These are phyloP conservation scores for Alectoris magna DNA, from an alignment of 2,797 vertebrate genomes.

Conservation along the genomic window DNA sequence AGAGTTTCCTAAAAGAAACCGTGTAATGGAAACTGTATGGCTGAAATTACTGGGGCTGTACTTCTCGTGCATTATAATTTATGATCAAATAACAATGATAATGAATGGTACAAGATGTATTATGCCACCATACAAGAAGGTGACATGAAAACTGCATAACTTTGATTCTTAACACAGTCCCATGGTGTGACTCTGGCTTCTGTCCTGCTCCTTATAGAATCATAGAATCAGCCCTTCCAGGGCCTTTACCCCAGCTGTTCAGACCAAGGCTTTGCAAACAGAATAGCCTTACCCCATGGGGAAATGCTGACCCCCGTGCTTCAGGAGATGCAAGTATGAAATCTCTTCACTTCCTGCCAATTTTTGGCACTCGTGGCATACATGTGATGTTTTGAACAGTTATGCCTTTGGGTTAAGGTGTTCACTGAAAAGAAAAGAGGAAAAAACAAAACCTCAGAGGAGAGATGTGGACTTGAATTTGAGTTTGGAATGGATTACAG, in stretches of 20 bases:
- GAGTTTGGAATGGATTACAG: conserved; percentile 70
- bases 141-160: background rate
- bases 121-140: background rate
- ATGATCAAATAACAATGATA: background rate
- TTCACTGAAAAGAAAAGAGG: conserved; percentile 58
- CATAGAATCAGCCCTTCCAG: background rate
- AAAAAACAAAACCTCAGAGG: conserved; percentile 35
- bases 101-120: background rate
- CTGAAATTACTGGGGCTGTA: background rate
- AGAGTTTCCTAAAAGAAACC: background rate
- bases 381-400: conserved; percentile 28
- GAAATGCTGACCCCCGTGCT: conserved; percentile 35
- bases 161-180: background rate
- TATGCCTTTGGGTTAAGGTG: conserved; percentile 43
- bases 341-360: background rate
- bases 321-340: background rate
- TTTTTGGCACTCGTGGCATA: background rate
- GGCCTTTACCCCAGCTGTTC: conserved; percentile 23
- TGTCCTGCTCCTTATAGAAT: background rate
- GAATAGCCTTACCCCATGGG: conserved; percentile 42
- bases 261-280: conserved; percentile 49
- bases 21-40: background rate
- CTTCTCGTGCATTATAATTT: background rate
- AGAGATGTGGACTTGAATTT: conserved; percentile 43
- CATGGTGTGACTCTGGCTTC: background rate